Percentiles rank a stretch among this genome's conserved stretches.
Evolutionary conservation across 2,113 vertebrate species (phyloP).

Genomic region (Datnioides undecimradiatus): DNA sequence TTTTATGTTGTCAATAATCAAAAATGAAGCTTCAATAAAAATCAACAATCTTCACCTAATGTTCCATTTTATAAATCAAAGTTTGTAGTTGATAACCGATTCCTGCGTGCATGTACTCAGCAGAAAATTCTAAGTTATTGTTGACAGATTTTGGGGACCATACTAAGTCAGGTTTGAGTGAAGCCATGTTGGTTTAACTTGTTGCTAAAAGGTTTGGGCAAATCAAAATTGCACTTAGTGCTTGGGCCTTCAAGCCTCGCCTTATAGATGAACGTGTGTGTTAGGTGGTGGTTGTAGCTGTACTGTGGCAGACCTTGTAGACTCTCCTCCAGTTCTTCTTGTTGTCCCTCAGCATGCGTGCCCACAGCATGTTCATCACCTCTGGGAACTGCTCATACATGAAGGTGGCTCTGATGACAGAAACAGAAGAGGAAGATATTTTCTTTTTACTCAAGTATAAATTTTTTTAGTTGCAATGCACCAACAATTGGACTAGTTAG

Average conservation of each 20-base stretch:
- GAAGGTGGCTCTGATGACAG: slow-evolving; percentile 89
- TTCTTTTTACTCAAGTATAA: neutral
- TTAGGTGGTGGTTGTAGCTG: slow-evolving; percentile 13
- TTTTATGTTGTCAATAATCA: neutral
- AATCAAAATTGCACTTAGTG: slow-evolving; percentile 14
- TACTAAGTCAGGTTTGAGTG: neutral
- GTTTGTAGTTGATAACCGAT: neutral
- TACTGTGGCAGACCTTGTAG: slow-evolving; percentile 91
- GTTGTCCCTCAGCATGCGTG: slow-evolving; percentile 97
- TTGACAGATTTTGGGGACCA: neutral
- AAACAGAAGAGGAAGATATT: slow-evolving; percentile 4
- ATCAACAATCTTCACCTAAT: neutral
- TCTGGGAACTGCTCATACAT: slow-evolving; percentile 99
- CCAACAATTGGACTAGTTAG: neutral
- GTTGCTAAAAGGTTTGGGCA: neutral
- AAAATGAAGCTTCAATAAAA: neutral
- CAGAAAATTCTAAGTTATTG: neutral
- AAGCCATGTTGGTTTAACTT: neutral
- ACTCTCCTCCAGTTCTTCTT: slow-evolving; percentile 99
- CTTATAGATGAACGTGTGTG: slow-evolving; percentile 9
- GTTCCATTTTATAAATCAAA: neutral
- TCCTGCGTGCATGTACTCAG: neutral
- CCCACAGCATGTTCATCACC: slow-evolving; percentile 99
- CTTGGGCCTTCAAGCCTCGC: neutral
- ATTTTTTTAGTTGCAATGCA: neutral